A percentile compares a stretch with the other conserved stretches of the same genome.
Evolutionary conservation across 2,113 vertebrate genomes (phyloP).

Genomic region (Epinephelus lanceolatus): DNA sequence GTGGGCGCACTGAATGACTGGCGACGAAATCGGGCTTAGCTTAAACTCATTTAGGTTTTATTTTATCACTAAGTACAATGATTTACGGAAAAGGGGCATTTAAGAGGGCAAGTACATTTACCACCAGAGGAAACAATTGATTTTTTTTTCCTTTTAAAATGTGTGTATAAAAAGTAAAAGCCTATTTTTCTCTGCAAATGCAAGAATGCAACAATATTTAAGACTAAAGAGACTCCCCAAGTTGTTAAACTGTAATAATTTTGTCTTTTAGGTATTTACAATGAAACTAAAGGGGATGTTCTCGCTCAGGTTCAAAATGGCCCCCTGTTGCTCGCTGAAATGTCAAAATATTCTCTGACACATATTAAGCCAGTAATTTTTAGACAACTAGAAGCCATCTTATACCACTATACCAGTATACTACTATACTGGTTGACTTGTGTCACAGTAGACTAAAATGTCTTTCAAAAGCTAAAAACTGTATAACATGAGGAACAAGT

Average conservation of each 20-base stretch:
- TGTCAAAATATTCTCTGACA: background rate
- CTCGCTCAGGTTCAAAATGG: background rate
- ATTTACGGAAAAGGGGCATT: background rate
- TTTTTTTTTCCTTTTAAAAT: background rate
- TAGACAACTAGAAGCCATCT: background rate
- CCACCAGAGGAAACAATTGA: background rate
- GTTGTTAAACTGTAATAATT: background rate
- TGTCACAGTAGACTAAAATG: background rate
- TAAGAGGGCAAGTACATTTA: background rate
- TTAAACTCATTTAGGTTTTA: background rate
- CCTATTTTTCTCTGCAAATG: background rate
- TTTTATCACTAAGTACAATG: background rate
- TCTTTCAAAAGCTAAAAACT: conserved; percentile 16
- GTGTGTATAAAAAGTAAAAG: background rate
- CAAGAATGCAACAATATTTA: background rate
- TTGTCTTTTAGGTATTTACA: background rate
- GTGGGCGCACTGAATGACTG: background rate
- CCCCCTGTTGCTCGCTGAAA: background rate
- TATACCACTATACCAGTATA: background rate
- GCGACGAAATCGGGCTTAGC: background rate
- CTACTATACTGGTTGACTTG: background rate
- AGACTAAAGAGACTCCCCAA: background rate
- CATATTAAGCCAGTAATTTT: background rate
- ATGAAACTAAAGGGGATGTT: background rate
- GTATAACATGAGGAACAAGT: background rate